phyloP scores from a whole-genome alignment of 2,888 invertebrate genomes.

The Tyria jacobaeae region DNA sequence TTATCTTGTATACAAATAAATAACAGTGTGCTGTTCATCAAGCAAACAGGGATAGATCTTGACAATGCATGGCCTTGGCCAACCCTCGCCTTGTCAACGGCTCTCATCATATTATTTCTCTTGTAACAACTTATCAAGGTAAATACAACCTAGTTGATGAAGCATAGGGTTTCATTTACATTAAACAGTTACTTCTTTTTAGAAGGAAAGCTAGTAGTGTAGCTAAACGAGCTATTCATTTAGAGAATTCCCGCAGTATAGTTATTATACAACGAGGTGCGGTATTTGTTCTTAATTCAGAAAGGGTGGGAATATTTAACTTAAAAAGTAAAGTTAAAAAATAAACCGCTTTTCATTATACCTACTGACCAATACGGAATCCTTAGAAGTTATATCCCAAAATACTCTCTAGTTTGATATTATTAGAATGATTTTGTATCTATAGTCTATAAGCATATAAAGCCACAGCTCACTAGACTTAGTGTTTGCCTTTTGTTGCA shows the following conservation, averaged over 20 bases:
- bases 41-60: slow-evolving; percentile 62
- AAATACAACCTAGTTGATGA: slow-evolving; percentile 47
- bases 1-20: slow-evolving; percentile 25
- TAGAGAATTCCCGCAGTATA: slow-evolving; percentile 51
- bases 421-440: no score
- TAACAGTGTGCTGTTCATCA: slow-evolving; percentile 37
- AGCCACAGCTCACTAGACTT: no score
- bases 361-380: background rate
- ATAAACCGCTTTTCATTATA: background rate
- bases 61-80: slow-evolving; percentile 80
- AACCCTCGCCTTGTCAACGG: slow-evolving; percentile 67
- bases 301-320: slow-evolving; percentile 7
- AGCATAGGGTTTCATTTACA: slow-evolving; percentile 26
- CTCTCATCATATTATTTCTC: slow-evolving; percentile 36
- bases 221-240: slow-evolving; percentile 53
- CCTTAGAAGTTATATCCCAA: no score
- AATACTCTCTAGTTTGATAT: no score
- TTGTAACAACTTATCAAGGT: slow-evolving; percentile 24
- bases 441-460: no score
- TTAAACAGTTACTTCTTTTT: slow-evolving; percentile 35
- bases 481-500: no score
- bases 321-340: no score
- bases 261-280: slow-evolving; percentile 40
- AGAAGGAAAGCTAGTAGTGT: slow-evolving; percentile 26
- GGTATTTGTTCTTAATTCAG: slow-evolving; percentile 11